phyloP scores from a whole-genome alignment of 2,888 invertebrate genomes.

The Philonicus albiceps region DNA sequence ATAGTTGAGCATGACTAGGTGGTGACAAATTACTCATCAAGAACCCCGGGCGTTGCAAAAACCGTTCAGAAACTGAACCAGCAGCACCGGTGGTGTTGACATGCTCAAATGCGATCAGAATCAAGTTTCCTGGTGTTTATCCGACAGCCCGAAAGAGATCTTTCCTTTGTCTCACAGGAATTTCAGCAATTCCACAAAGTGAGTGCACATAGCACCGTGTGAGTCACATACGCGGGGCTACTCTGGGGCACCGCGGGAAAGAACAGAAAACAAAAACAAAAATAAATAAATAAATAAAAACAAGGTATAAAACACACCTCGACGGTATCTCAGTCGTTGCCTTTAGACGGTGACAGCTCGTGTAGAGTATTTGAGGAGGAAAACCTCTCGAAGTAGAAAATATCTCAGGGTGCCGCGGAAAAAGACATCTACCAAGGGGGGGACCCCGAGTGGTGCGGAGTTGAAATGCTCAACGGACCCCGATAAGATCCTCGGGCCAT shows the following conservation, averaged over 20 bases:
- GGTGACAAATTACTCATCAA: background rate
- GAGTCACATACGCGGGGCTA: conserved; percentile 5
- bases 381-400: conserved; percentile 9
- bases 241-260: background rate
- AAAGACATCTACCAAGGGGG: background rate
- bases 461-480: background rate
- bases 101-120: conserved; percentile 4
- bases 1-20: background rate
- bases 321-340: background rate
- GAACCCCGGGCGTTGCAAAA: background rate
- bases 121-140: conserved; percentile 14
- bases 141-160: background rate
- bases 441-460: background rate
- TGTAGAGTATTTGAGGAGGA: background rate
- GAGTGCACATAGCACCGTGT: background rate
- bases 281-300: too few species aligned
- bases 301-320: background rate
- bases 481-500: conserved; percentile 11
- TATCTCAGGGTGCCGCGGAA: background rate
- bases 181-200: conserved; percentile 2
- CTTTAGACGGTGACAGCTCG: conserved; percentile 1
- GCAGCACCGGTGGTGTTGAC: background rate
- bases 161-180: conserved; percentile 1
- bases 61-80: background rate
- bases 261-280: too few species aligned